phyloP scores from a whole-genome alignment of 1,140 invertebrate genomes.

The Orchestia grillus region DNA sequence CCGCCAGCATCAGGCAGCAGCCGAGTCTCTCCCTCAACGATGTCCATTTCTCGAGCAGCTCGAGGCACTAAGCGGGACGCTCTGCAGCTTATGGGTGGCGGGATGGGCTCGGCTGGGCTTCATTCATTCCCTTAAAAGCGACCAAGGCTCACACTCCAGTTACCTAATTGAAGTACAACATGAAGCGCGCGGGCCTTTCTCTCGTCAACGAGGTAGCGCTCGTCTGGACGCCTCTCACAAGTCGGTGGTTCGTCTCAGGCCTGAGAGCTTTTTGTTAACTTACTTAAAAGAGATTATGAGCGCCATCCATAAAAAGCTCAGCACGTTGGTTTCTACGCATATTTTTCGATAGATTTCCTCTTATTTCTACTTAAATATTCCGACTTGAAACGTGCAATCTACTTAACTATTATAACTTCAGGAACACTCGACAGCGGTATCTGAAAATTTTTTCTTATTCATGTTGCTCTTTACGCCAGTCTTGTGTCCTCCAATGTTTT shows the following conservation, averaged over 20 bases:
- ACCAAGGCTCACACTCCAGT: constrained; percentile 11
- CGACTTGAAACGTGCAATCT: not conserved
- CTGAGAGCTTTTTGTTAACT: not conserved
- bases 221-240: not conserved
- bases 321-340: not conserved
- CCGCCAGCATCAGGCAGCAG: not conserved
- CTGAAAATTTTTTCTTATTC: not conserved
- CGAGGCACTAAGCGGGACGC: constrained; percentile 18
- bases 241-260: not conserved
- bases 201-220: not conserved
- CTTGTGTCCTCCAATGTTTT: not conserved
- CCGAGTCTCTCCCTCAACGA: not conserved
- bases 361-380: not conserved
- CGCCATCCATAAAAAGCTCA: too few relatives aligned
- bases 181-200: not conserved
- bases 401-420: not conserved
- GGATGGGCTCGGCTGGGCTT: constrained; percentile 3
- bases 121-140: constrained; percentile 49
- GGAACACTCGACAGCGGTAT: not conserved
- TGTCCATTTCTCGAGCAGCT: not conserved
- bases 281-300: not conserved
- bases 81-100: constrained; percentile 44
- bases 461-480: not conserved
- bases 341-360: not conserved
- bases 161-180: constrained; percentile 35